Base-by-base conservation (phyloP, 2,888 invertebrate species). In the Patella ulyssiponensis region DNA sequence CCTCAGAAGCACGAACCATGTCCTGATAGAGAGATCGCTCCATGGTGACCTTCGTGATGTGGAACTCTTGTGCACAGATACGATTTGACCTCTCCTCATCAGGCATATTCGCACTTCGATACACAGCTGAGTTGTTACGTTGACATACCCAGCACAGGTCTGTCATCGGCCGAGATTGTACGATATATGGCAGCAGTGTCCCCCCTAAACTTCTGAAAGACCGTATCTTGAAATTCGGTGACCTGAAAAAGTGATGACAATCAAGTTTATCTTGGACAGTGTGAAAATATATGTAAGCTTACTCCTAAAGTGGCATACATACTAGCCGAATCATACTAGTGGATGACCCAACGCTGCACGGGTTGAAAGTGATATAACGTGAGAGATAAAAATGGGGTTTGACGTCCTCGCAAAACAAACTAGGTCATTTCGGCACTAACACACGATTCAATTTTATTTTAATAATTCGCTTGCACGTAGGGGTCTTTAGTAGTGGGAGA, bases 121-220 rank as follows among this genome's bases (percentile, higher is more conserved):
- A 71, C 2, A 80, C 70, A 17, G 27, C 2, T 2, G 74, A 20
- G 64, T 77, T 79, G 53, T 81, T 79, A 12, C 76, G 69, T 51
- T 81, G 83, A 52, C 80, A 83, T 15, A 27, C 73, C 80, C 79
- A 83, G 58, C 83, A 83, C 17, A 80, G 71, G 54, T 83, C 80
- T 14, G 82, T 80, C 70, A 77, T 78, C 0, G 79, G 80, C 20
- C 33, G 20, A 2, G 77, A 56, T 44, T 74, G 64, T 9, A 77
- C 73, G 51, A 82, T 76, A 23, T 27, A 76, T 17, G 81, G 81
- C 20, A 76, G 54, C 15, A 79, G 54, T 9, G 64, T 53, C 20
- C n/a, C 15, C 79, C 76, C 77, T 11, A 81, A 69, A 1, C 44
- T 23, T 4, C 71, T 9, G 11, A 71, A 77, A 11, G 77, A 20